Evolutionary conservation across 2,113 vertebrate species (phyloP), one percentile per base, ranked within the genome.

Genomic region (Saccopteryx bilineata): DNA sequence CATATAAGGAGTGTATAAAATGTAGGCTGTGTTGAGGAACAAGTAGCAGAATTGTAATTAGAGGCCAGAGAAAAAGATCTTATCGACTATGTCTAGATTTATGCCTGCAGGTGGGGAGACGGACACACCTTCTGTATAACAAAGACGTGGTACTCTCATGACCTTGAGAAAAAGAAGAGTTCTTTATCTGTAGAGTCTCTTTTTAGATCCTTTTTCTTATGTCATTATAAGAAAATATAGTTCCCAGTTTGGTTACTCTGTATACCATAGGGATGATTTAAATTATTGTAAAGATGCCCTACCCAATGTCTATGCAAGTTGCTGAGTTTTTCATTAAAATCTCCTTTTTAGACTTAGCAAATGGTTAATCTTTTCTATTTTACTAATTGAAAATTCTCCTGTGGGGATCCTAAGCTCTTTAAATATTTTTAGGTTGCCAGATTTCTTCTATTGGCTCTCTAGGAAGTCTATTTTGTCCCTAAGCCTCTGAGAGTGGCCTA

Each of bases 341-440:
- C 33, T 96, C 93, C 85, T 93, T 93, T 83, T 14, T 90, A 93
- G 88, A 97, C 78, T 93, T 96, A 96, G 96, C 91, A 97, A 97
- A 98, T 90, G 92, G 93, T 98, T 97, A 93, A 96, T 98, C 94
- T 96, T 98, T 97, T 98, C 89, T 76, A 97, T 89, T 97, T 98
- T 97, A 97, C 94, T 98, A 97, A 97, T 65, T 93, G 95, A 94
- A 97, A 98, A 97, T 97, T 98, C 96, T 98, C 98, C 96, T 96
- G 68, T 69, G 98, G 94, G 98, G 95, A 39, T 84, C 92, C 91
- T 98, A 98, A 97, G 96, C 97, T 98, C 97, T 98, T 98, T 98
- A 98, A 98, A 97, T 98, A 98, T 98, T 97, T 98, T 98, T 97
- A 98, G 97, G 95, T 98, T 98, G 97, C 98, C 96, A 97, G 97